Percentiles rank a stretch among this genome's conserved stretches.
phyloP scores from a whole-genome alignment of 1,140 invertebrate species.

The Mya arenaria region DNA sequence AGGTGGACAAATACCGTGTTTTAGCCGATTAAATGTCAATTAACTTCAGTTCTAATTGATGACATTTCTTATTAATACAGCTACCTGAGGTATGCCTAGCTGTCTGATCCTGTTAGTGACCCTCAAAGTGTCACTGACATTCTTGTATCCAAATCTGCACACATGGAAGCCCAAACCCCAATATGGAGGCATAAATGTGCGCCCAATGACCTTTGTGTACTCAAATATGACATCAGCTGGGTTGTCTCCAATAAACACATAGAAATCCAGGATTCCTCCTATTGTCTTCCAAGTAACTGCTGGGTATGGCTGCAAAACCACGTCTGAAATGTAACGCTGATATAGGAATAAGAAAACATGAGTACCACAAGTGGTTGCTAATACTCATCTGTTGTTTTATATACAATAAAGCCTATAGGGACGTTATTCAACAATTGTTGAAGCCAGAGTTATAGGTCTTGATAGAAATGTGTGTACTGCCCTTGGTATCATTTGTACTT shows the following conservation, averaged over 20 bases:
- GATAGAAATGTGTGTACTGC: too few relatives aligned
- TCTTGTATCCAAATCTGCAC: conserved; percentile 84
- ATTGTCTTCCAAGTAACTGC: conserved; percentile 74
- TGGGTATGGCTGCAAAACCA: conserved; percentile 85
- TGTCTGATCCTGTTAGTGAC: conserved; percentile 86
- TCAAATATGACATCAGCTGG: conserved; percentile 90
- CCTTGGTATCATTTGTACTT: too few relatives aligned
- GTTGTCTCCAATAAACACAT: conserved; percentile 73
- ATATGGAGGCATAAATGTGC: conserved; percentile 92
- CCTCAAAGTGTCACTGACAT: conserved; percentile 69
- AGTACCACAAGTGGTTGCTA: too few relatives aligned
- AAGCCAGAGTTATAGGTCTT: too few relatives aligned
- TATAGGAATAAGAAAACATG: too few relatives aligned
- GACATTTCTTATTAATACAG: conserved; percentile 45
- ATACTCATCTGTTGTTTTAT: too few relatives aligned
- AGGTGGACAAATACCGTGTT: too few relatives aligned
- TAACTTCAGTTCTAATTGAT: too few relatives aligned
- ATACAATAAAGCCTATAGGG: too few relatives aligned
- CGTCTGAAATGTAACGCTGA: conserved; percentile 83
- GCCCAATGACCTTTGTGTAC: conserved; percentile 87
- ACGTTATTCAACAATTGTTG: too few relatives aligned
- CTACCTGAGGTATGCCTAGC: conserved; percentile 90
- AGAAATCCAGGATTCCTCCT: conserved; percentile 78
- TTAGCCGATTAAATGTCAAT: too few relatives aligned
- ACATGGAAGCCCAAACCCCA: conserved; percentile 95